Evolutionary conservation across 1,140 invertebrate genomes (phyloP), one percentile per base, ranked within the genome.

Genomic region (Megathymus violae): DNA sequence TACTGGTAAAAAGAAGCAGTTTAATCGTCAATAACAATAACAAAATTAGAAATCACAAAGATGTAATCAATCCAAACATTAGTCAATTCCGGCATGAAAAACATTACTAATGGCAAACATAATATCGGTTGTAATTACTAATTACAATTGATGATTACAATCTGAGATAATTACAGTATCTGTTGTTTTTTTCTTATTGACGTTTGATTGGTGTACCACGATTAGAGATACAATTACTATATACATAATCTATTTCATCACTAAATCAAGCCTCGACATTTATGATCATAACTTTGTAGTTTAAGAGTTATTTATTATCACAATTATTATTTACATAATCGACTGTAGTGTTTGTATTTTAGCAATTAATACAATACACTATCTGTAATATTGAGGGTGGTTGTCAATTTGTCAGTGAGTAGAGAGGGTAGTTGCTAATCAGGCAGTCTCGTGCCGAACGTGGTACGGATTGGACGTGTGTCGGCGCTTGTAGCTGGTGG

Each of bases 91-190:
- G 11, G 5, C 40, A 38, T 15, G 27, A 54, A 52, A 54, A 54
- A 54, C 10, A 9, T 11, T 31, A 22, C 51, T 54, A 54, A 54
- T 54, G 36, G 10, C 36, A 25, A 43, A 27, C 34, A 56, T 9
- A 7, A 31, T 31, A n/a, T n/a, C n/a, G n/a, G n/a, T 9, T 31
- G 27, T 31, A 22, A 46, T 7, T 41, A 41, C 9, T 54, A 31
- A 56, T 56, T n/a, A 56, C 38, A 27, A 56, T 56, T 9, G 52
- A 5, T 56, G 38, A 56, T 56, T 40, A 44, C 52, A 56, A 22
- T 56, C 52, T 19, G 5, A 15, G 14, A 31, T 56, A 43, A 56
- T 43, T 44, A 43, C 43, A n/a, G n/a, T n/a, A 1, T 31, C 22
- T 14, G 40, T 25, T 16, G 40, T n/a, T 25, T 56, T 41, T 43